Percentiles rank a stretch among this genome's conserved stretches.
These are phyloP conservation scores for Hestina assimilis DNA, from an alignment of 1,140 invertebrate genomes.

Conservation along the genomic window DNA sequence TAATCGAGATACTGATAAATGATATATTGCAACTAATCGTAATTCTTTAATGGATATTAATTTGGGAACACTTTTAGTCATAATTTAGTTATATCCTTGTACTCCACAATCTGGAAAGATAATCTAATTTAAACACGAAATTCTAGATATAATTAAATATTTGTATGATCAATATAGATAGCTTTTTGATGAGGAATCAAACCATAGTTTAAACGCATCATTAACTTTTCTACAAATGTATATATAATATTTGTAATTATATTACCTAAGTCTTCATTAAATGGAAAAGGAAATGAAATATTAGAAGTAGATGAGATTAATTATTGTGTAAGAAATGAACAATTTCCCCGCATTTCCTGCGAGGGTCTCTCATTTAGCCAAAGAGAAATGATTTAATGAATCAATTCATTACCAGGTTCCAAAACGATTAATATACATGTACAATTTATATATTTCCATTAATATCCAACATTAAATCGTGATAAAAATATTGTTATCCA, in stretches of 20 bases:
- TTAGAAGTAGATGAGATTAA: slow-evolving; percentile 24
- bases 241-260: slow-evolving; percentile 1
- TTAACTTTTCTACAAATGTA: neutral
- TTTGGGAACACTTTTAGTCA: too few relatives aligned
- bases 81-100: too few relatives aligned
- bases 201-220: too few relatives aligned
- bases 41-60: too few relatives aligned
- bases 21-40: neutral
- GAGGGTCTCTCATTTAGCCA: slow-evolving; percentile 1
- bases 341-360: slow-evolving; percentile 21
- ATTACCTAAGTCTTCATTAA: slow-evolving; percentile 14
- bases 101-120: too few relatives aligned
- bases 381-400: slow-evolving; percentile 20
- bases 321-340: slow-evolving; percentile 15
- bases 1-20: neutral
- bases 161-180: too few relatives aligned
- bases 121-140: too few relatives aligned
- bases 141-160: too few relatives aligned
- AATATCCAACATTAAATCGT: too few relatives aligned
- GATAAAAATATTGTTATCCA: too few relatives aligned
- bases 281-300: slow-evolving; percentile 38
- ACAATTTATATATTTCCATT: too few relatives aligned
- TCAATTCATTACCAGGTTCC: slow-evolving; percentile 19
- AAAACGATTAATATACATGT: slow-evolving; percentile 13
- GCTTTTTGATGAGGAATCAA: too few relatives aligned